These are phyloP conservation scores for Spea bombifrons DNA, from an alignment of 2,113 vertebrate genomes.

Conservation along the genomic window DNA sequence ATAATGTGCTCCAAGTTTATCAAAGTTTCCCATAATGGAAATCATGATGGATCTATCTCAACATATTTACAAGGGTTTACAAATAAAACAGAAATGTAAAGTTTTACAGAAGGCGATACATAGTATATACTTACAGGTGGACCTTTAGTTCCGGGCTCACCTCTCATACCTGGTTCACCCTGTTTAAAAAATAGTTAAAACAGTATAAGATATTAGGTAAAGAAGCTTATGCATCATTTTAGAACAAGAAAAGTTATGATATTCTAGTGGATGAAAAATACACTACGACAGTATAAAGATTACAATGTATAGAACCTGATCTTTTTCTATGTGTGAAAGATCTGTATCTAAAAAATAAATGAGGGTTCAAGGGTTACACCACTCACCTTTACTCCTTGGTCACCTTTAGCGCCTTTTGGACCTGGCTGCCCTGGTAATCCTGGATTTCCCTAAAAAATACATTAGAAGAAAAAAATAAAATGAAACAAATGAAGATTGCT, in stretches of 20 bases:
- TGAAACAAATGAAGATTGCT: not conserved
- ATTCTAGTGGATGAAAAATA: no score
- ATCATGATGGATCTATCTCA: no score
- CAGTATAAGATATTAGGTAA: no score
- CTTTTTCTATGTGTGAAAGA: not conserved
- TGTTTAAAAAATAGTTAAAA: slow-evolving; percentile 56
- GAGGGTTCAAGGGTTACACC: not conserved
- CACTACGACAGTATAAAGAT: no score
- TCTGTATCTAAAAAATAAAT: not conserved
- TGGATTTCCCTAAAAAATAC: slow-evolving; percentile 59
- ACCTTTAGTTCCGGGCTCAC: slow-evolving; percentile 64
- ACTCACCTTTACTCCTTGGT: slow-evolving; percentile 72
- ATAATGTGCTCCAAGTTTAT: no score
- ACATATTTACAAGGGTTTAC: not conserved
- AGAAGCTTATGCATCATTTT: no score
- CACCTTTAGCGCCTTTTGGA: slow-evolving; percentile 70
- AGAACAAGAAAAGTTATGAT: no score
- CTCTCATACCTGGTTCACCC: slow-evolving; percentile 70
- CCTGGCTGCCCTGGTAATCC: slow-evolving; percentile 68
- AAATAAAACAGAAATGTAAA: not conserved
- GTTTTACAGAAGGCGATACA: not conserved
- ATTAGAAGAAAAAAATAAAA: no score
- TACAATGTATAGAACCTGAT: no score
- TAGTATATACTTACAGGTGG: slow-evolving; percentile 72
- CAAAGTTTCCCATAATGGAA: no score